Evolutionary conservation across 2,888 invertebrate species (phyloP), one percentile per base, ranked within the genome.

Genomic region (Sarcophaga subvicina): DNA sequence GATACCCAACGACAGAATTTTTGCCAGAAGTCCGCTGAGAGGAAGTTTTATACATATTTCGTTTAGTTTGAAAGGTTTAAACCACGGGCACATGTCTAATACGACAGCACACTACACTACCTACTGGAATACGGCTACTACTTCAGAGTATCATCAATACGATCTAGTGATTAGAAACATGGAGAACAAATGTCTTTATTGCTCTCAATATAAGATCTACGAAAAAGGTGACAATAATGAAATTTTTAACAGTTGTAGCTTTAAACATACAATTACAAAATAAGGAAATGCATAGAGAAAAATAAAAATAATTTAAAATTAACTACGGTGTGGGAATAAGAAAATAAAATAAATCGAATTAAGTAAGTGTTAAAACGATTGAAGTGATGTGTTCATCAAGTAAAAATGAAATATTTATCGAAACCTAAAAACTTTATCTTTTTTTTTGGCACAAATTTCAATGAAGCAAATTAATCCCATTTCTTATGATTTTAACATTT

Each of bases 361-460:
- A 77, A 83, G 59, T 60, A 75, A 77, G 5, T 12, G 47, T 45
- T 60, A 45, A 71, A 71, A 25, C 60, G 47, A 54, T 37, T 37
- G 37, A 62, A 67, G 75, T 70, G 64, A 70, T 59, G 17, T 64
- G 63, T 64, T 17, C 17, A 75, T 69, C n/a, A 72, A 5, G 20
- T 72, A 66, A 71, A 27, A 27, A 70, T 20, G 11, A 17, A 10
- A n/a, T 49, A 37, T 79, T 62, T 45, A 73, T 67, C 37, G 67
- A 62, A 71, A 73, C 49, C 49, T 63, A 72, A 83, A 77, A 79
- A 73, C 8, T 20, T 59, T 67, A n/a, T 59, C 17, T 17, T n/a
- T 47, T 63, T 60, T 75, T 77, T 85, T 85, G 87, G 87, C 87
- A 87, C 87, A 87, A 87, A 87, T 87, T 87, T 87, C 80, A 64